Conservation (phyloP, 2,888 invertebrate genomes). For the Drosophila nigricruria region DNA sequence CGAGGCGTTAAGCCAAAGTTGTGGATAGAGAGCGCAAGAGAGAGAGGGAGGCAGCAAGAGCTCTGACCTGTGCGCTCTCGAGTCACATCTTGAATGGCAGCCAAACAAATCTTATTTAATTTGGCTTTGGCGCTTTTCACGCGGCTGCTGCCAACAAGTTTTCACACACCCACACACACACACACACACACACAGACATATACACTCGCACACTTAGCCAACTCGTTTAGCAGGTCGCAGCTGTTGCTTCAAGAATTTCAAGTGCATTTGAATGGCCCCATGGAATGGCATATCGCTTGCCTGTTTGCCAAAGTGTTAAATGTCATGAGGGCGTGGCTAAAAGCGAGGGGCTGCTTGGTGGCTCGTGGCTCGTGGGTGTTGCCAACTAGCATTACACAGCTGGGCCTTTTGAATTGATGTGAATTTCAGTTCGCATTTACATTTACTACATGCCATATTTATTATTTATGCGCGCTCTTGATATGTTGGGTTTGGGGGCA, state of each 20-base stretch:
- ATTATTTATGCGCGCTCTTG: constrained; percentile 62
- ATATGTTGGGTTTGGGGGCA: background rate
- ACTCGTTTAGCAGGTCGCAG: constrained; percentile 68
- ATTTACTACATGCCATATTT: constrained; percentile 76
- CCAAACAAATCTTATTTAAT: constrained; percentile 81
- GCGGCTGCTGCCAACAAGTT: constrained; percentile 66
- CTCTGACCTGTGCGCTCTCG: constrained; percentile 59
- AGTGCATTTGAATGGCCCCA: constrained; percentile 77
- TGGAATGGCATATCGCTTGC: constrained; percentile 42
- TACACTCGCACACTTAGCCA: constrained; percentile 20
- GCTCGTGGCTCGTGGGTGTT: background rate
- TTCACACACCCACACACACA: constrained; percentile 11
- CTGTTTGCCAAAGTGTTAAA: constrained; percentile 80
- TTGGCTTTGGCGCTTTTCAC: constrained; percentile 74
- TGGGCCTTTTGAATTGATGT: constrained; percentile 71
- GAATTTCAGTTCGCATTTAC: constrained; percentile 71
- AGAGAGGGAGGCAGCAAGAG: background rate
- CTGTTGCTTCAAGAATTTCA: constrained; percentile 79
- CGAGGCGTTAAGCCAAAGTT: constrained; percentile 74
- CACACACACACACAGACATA: background rate
- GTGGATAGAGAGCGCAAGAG: background rate
- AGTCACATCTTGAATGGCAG: constrained; percentile 67
- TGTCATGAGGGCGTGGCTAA: constrained; percentile 59
- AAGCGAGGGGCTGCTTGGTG: background rate
- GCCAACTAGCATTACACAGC: constrained; percentile 48